These are phyloP conservation scores for Microvelia longipes DNA, from an alignment of 1,140 invertebrate genomes.

Conservation along the genomic window DNA sequence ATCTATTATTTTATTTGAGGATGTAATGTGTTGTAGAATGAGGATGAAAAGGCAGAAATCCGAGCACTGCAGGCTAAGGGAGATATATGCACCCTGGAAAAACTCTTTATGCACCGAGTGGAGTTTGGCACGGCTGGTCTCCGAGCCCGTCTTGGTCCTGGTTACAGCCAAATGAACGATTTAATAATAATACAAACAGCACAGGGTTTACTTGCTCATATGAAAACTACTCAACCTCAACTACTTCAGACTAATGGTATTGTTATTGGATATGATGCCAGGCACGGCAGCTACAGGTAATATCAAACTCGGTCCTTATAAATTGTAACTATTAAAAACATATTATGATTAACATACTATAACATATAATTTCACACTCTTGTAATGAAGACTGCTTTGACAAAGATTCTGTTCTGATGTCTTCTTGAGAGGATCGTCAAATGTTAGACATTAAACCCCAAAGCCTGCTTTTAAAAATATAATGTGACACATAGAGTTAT, in stretches of 20 bases:
- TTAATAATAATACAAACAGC: slow-evolving; percentile 91
- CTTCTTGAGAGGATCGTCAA: too few species aligned
- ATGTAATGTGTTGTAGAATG: slow-evolving; percentile 37
- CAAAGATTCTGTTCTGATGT: too few species aligned
- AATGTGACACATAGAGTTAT: too few species aligned
- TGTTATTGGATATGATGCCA: slow-evolving; percentile 87
- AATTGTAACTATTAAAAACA: too few species aligned
- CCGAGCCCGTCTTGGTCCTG: slow-evolving; percentile 78
- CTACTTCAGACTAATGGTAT: slow-evolving; percentile 45
- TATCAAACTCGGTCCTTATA: not conserved
- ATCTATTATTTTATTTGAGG: too few species aligned
- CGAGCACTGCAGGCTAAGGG: slow-evolving; percentile 32
- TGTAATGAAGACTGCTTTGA: too few species aligned
- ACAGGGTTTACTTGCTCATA: slow-evolving; percentile 76
- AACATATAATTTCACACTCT: too few species aligned
- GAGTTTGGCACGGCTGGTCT: slow-evolving; percentile 84
- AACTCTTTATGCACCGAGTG: slow-evolving; percentile 47
- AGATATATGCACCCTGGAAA: slow-evolving; percentile 36
- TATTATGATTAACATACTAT: too few species aligned
- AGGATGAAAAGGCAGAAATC: slow-evolving; percentile 36
- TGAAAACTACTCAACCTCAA: slow-evolving; percentile 40
- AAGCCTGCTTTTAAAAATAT: too few species aligned
- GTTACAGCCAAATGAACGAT: slow-evolving; percentile 91
- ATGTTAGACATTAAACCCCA: too few species aligned
- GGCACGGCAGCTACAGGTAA: slow-evolving; percentile 80